Evolutionary conservation across 2,797 vertebrate genomes (phyloP).

Genomic region (Echeneis naucrates): DNA sequence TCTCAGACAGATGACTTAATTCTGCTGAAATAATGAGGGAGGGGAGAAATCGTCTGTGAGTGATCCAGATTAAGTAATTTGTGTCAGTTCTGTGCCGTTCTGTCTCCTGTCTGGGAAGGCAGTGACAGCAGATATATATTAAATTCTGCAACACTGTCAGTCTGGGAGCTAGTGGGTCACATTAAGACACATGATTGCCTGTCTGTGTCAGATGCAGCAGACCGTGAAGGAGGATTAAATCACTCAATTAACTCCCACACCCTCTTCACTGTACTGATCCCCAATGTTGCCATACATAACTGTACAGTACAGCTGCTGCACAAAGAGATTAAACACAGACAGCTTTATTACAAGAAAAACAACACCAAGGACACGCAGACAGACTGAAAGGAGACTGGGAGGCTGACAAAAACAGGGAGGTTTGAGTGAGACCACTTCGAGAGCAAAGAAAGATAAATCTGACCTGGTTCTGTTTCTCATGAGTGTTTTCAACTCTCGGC

Average conservation of each 20-base stretch:
- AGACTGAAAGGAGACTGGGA: background rate
- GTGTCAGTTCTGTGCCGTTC: background rate
- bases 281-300: slow-evolving; percentile 38
- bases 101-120: background rate
- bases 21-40: too few relatives aligned
- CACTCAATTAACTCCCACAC: slow-evolving; percentile 65
- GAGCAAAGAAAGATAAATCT: background rate
- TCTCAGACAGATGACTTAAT: too few relatives aligned
- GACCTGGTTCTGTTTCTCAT: slow-evolving; percentile 56
- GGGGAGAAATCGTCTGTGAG: background rate
- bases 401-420: background rate
- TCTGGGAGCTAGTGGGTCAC: slow-evolving; percentile 59
- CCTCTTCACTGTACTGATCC: slow-evolving; percentile 36
- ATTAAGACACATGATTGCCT: slow-evolving; percentile 41
- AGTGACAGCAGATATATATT: background rate
- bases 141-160: background rate
- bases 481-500: slow-evolving; percentile 38
- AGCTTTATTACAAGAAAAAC: slow-evolving; percentile 7
- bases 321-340: slow-evolving; percentile 18
- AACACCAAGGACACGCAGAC: background rate
- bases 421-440: background rate
- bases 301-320: slow-evolving; percentile 27
- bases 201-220: slow-evolving; percentile 68
- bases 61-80: background rate
- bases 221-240: slow-evolving; percentile 78